These are phyloP conservation scores for Hydraecia micacea DNA, from an alignment of 2,888 invertebrate genomes.

Conservation along the genomic window DNA sequence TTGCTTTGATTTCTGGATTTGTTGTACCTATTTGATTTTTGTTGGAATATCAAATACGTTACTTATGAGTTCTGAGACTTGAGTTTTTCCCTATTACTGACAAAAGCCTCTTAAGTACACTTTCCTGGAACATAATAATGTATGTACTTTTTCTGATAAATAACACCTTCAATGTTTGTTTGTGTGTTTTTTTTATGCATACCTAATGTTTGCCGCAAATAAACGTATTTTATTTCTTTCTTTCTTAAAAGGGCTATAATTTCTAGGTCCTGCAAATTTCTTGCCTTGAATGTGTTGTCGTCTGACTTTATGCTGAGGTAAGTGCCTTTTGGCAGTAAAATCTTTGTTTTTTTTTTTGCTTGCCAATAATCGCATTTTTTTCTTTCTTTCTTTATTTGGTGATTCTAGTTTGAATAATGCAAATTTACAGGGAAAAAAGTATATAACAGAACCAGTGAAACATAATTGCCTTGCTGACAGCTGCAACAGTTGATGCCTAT, in stretches of 20 bases:
- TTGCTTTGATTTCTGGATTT: background rate
- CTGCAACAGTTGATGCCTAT: too few relatives aligned
- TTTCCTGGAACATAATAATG: background rate
- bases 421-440: background rate
- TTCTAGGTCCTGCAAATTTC: background rate
- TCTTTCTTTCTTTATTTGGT: too few relatives aligned
- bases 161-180: background rate
- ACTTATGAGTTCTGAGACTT: background rate
- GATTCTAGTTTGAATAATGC: background rate
- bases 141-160: too few relatives aligned
- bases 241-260: background rate
- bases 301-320: too few relatives aligned
- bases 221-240: too few relatives aligned
- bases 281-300: too few relatives aligned
- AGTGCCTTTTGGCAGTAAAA: too few relatives aligned
- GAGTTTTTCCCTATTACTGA: background rate
- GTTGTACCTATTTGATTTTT: background rate
- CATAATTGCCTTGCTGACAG: too few relatives aligned
- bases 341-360: too few relatives aligned
- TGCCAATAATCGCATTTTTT: too few relatives aligned
- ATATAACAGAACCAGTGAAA: background rate
- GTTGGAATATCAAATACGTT: background rate
- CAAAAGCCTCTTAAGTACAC: background rate
- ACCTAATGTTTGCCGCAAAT: too few relatives aligned
- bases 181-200: too few relatives aligned